A percentile compares a stretch with the other conserved stretches of the same genome.
phyloP scores from a whole-genome alignment of 2,797 vertebrate species.

The Brachyalestes nurse region DNA sequence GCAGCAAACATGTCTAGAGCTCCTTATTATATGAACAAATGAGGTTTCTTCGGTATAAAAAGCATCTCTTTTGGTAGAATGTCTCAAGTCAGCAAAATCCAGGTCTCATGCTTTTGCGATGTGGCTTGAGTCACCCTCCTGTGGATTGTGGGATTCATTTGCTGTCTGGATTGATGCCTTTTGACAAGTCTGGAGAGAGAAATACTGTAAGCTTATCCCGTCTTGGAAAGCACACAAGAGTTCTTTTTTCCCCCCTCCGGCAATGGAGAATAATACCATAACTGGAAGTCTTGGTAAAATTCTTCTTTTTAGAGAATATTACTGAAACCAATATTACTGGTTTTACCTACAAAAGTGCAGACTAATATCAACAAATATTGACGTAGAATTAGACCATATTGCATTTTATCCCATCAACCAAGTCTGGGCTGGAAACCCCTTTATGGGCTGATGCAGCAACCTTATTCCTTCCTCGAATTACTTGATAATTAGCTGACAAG shows the following conservation, averaged over 20 bases:
- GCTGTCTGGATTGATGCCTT: constrained; percentile 9
- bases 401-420: too few relatives aligned
- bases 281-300: neutral
- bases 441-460: too few relatives aligned
- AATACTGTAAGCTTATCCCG: constrained; percentile 10
- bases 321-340: too few relatives aligned
- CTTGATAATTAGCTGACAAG: too few relatives aligned
- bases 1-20: neutral
- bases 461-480: too few relatives aligned
- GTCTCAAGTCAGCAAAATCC: constrained; percentile 25
- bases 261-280: neutral
- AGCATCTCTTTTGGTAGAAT: neutral
- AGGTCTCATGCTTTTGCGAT: neutral
- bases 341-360: neutral
- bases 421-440: too few relatives aligned
- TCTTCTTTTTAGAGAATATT: neutral
- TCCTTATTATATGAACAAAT: neutral
- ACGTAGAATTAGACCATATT: too few relatives aligned
- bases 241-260: too few relatives aligned
- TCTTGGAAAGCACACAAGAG: neutral
- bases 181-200: constrained; percentile 1
- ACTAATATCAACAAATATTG: too few relatives aligned
- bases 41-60: neutral
- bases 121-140: neutral
- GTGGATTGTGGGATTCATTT: constrained; percentile 22